Conservation (phyloP, 2,888 invertebrate genomes). For the Tenthredo notha region DNA sequence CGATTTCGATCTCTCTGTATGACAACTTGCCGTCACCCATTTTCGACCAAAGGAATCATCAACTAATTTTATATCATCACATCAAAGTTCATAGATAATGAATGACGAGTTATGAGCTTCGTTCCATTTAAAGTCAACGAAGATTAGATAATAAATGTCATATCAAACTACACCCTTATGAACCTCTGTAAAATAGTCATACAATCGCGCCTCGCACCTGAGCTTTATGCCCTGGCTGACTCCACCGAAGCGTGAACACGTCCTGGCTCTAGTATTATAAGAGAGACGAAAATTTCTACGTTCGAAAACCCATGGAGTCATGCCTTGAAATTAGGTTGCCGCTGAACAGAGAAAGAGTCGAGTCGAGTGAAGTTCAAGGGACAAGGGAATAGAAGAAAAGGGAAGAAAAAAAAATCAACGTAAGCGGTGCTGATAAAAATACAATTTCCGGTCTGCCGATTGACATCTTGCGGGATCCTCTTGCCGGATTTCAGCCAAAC, state of each 20-base stretch:
- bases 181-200: background rate
- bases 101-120: background rate
- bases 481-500: slow-evolving; percentile 5
- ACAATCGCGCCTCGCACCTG: background rate
- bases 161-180: background rate
- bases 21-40: background rate
- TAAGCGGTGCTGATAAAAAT: slow-evolving; percentile 46
- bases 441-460: slow-evolving; percentile 44
- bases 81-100: background rate
- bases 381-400: background rate
- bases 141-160: background rate
- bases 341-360: background rate
- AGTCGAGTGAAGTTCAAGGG: background rate
- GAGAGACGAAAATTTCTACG: background rate
- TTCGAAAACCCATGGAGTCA: background rate
- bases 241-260: background rate
- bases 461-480: slow-evolving; percentile 38
- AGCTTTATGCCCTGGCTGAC: background rate
- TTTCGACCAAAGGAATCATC: background rate
- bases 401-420: slow-evolving; percentile 29
- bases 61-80: background rate
- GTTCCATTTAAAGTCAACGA: background rate
- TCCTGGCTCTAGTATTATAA: background rate
- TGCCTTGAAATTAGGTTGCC: background rate
- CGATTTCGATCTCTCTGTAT: background rate